These are phyloP conservation scores for Eptesicus fuscus DNA, from an alignment of 2,113 vertebrate genomes.

Conservation along the genomic window DNA sequence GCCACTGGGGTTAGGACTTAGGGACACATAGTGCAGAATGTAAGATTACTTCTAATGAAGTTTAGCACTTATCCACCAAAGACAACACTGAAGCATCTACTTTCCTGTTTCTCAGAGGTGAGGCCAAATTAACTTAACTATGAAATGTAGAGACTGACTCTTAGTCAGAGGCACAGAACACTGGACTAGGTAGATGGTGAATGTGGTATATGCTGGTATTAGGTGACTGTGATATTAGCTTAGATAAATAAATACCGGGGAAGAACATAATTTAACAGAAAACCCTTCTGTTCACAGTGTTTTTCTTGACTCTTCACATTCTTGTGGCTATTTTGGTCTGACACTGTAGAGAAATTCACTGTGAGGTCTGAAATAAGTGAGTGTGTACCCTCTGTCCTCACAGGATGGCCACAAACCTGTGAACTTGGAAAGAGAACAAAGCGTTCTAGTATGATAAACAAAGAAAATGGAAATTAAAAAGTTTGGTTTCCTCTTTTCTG, in stretches of 20 bases:
- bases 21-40: neutral
- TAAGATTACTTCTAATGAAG: neutral
- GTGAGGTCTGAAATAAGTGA: slow-evolving; percentile 6
- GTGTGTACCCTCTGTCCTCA: neutral
- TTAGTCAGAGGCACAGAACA: neutral
- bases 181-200: neutral
- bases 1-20: neutral
- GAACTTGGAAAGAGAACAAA: slow-evolving; percentile 60
- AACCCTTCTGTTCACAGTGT: neutral
- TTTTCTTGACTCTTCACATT: neutral
- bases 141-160: neutral
- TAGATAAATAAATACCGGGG: neutral
- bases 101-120: neutral
- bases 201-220: neutral
- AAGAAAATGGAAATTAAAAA: slow-evolving; percentile 34
- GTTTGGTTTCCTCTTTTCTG: slow-evolving; percentile 47
- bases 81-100: neutral
- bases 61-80: neutral
- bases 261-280: slow-evolving; percentile 18
- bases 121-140: neutral
- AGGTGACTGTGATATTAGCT: neutral
- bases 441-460: slow-evolving; percentile 52
- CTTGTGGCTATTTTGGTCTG: neutral
- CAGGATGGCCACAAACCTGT: slow-evolving; percentile 32
- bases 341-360: neutral